phyloP scores from a whole-genome alignment of 2,113 vertebrate genomes.

The Caretta caretta region DNA sequence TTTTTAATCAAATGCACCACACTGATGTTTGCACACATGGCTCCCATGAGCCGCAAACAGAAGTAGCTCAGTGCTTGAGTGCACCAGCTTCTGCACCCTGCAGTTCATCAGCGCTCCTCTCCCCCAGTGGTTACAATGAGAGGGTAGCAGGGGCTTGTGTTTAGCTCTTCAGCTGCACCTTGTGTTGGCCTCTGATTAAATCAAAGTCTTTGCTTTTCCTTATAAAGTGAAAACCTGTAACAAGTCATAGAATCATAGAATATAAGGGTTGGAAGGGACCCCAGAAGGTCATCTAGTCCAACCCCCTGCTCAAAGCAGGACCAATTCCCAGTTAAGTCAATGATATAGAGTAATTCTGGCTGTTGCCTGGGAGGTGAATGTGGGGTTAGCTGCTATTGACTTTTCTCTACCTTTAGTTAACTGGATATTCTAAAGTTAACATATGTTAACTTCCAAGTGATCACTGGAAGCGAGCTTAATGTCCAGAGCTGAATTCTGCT shows the following conservation, averaged over 20 bases:
- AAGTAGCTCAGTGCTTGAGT: slow-evolving; percentile 64
- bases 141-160: not conserved
- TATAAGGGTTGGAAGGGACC: too few relatives aligned
- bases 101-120: not conserved
- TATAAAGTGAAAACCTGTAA: not conserved
- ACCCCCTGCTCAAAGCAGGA: too few relatives aligned
- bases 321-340: too few relatives aligned
- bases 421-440: slow-evolving; percentile 14
- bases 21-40: slow-evolving; percentile 73
- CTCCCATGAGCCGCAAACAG: slow-evolving; percentile 70
- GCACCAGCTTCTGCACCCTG: not conserved
- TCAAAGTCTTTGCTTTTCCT: not conserved
- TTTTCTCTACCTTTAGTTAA: slow-evolving; percentile 24
- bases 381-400: slow-evolving; percentile 24
- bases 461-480: slow-evolving; percentile 48
- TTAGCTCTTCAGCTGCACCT: not conserved
- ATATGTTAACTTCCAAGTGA: slow-evolving; percentile 21
- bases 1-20: slow-evolving; percentile 76
- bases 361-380: not conserved
- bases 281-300: too few relatives aligned
- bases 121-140: not conserved
- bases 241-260: too few relatives aligned
- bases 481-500: slow-evolving; percentile 49
- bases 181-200: not conserved
- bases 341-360: not conserved